Evolutionary conservation across 2,113 vertebrate genomes (phyloP), one percentile per base, ranked within the genome.

Genomic region (Apaloderma vittatum): DNA sequence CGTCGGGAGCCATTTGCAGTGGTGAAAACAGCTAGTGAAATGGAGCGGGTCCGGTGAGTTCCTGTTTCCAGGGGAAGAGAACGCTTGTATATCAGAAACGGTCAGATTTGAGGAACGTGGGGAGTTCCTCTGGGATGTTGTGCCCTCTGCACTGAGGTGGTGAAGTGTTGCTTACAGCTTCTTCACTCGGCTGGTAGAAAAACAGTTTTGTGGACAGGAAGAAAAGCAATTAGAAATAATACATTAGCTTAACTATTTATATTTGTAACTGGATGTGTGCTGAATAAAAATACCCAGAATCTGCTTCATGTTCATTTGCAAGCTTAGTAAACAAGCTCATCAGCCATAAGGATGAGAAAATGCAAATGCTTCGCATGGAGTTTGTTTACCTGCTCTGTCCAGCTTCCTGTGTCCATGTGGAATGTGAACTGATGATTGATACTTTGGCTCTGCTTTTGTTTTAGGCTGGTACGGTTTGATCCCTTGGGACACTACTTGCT

Each of bases 401-500:
- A 67, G 26, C 36, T 94, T 90, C 40, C 55, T 73, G 16, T 79
- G 37, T 87, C 58, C 32, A 0, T 54, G 85, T 95, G 86, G 54
- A 79, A 91, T 68, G 76, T 74, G 79, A 74, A 59, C 52, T 83
- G 22, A 49, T 74, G 90, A 63, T 58, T 88, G 78, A 86, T 88
- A 52, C 12, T 85, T 27, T 79, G 78, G 22, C 57, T 67, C 30
- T 92, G 94, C 62, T 88, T 96, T 97, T 91, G 78, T 98, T 98
- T 75, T 97, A 99, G 99, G 97, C 96, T 99, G 97, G 99, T 99
- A 97, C 98, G 99, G 95, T 99, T 99, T 96, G 99, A 99, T 96
- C 99, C 99, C 29, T 98, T 99, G 83, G 99, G 99, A 93, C 99
- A 99, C 98, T 99, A 99, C 98, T 99, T 99, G 93, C 98, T 99